These are phyloP conservation scores for Azorinus chamasolen DNA, from an alignment of 2,888 invertebrate species.

Conservation along the genomic window DNA sequence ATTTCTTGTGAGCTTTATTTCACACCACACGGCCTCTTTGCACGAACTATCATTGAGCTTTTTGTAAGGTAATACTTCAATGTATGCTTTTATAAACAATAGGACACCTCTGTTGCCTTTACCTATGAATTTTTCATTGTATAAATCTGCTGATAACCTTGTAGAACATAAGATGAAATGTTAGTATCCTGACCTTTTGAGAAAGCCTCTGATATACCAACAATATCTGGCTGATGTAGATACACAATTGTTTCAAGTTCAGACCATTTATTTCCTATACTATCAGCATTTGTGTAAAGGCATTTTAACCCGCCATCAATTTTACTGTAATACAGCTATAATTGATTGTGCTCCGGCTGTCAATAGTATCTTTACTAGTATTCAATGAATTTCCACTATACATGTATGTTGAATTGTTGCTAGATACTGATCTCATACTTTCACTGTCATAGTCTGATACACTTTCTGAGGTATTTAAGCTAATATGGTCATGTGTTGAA, in stretches of 20 bases:
- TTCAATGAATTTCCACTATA: no score
- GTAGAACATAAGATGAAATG: constrained; percentile 6
- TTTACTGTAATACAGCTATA: no score
- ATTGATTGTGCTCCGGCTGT: no score
- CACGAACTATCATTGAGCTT: background rate
- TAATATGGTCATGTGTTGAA: no score
- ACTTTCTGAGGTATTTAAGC: no score
- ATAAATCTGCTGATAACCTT: background rate
- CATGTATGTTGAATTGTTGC: no score
- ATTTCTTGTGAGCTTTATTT: background rate
- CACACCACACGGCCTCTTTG: constrained; percentile 3
- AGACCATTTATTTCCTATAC: background rate
- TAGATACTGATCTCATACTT: no score
- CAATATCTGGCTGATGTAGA: constrained; percentile 6
- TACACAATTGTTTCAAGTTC: no score
- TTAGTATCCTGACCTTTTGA: background rate
- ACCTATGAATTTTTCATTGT: constrained; percentile 1
- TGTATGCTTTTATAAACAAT: background rate
- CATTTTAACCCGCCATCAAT: no score
- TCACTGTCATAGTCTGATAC: no score
- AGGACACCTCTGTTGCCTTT: background rate
- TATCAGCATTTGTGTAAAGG: constrained; percentile 1
- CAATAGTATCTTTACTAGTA: no score
- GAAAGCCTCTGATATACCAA: background rate
- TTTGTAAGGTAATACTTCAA: background rate